Evolutionary conservation across 2,113 vertebrate genomes (phyloP), one percentile per base, ranked within the genome.

Genomic region (Lucifuga dentata): DNA sequence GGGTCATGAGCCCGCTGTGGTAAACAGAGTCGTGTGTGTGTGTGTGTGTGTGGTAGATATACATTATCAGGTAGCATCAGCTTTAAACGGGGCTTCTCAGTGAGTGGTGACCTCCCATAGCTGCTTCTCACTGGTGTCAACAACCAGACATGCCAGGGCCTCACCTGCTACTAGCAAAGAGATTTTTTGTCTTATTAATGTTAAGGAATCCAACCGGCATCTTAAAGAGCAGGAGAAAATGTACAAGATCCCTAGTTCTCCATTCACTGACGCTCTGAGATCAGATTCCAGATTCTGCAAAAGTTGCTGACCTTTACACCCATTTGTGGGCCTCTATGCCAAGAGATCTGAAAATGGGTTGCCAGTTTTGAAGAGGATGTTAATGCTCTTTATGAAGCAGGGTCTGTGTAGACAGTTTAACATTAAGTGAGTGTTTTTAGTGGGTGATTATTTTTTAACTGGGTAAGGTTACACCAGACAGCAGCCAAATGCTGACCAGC

Each of bases 1-100:
- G 58, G 84, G 72, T 85, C 65, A 76, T 51, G 65, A 68, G 75
- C 61, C 49, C 19, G 52, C 68, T 78, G 77, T 43, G 39, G 82
- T 89, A 85, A 90, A 90, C 84, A 86, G 62, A 81, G 76, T 46
- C 43, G 23, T 76, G 81, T 62, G 70, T 70, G 50, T 58, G 55
- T 69, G 60, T 15, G 56, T 51, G 50, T 24, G 73, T 20, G 17
- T 16, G 50, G 17, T 44, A 84, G 91, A 92, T 93, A 91, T 38
- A 70, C 73, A 79, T 92, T 92, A 93, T 93, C 91, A 81, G 85
- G 69, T 29, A 44, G 61, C 72, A 45, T 29, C 88, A 80, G 86
- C 59, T 52, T 46, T 68, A 46, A 61, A 56, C 44, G 26, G 52
- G 56, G 44, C 63, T 58, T 61, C 55, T 57, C 38, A 63, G 48